Conservation (phyloP, 1,140 invertebrate species). For the Hesperophylax magnus region DNA sequence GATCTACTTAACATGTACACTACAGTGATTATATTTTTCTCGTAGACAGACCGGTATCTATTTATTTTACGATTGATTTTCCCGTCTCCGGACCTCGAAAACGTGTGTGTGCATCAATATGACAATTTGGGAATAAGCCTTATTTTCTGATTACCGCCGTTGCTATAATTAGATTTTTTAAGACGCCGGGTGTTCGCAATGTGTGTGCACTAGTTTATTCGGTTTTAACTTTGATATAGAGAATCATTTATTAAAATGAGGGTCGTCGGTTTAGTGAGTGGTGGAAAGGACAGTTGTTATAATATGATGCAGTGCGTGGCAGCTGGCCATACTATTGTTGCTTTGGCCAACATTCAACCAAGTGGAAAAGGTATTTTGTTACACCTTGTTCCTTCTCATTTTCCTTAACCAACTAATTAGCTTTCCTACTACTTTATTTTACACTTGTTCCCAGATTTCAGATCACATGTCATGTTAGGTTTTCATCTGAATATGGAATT, state of each 20-base stretch:
- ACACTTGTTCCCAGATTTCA: no score
- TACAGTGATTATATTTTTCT: constrained; percentile 1
- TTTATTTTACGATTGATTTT: neutral
- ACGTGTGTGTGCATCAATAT: neutral
- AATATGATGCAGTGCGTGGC: constrained; percentile 98
- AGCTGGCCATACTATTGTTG: constrained; percentile 96
- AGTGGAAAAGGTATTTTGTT: constrained; percentile 76
- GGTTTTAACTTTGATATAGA: neutral
- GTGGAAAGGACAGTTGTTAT: constrained; percentile 99
- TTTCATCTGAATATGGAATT: no score
- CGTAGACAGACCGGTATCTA: neutral
- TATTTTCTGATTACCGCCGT: neutral
- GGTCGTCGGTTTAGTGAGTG: constrained; percentile 92
- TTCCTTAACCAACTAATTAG: neutral
- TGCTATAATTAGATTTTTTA: constrained; percentile 43
- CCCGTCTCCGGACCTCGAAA: neutral
- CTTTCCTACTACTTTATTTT: no score
- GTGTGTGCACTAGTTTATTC: constrained; percentile 6
- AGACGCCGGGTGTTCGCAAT: constrained; percentile 40
- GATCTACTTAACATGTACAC: no score
- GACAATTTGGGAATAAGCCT: neutral
- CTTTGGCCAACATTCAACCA: constrained; percentile 95
- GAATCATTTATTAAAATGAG: constrained; percentile 75
- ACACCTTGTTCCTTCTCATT: constrained; percentile 18
- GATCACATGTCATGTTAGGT: no score